These are phyloP conservation scores for Petromus typicus DNA, from an alignment of 2,113 vertebrate genomes.

Conservation along the genomic window DNA sequence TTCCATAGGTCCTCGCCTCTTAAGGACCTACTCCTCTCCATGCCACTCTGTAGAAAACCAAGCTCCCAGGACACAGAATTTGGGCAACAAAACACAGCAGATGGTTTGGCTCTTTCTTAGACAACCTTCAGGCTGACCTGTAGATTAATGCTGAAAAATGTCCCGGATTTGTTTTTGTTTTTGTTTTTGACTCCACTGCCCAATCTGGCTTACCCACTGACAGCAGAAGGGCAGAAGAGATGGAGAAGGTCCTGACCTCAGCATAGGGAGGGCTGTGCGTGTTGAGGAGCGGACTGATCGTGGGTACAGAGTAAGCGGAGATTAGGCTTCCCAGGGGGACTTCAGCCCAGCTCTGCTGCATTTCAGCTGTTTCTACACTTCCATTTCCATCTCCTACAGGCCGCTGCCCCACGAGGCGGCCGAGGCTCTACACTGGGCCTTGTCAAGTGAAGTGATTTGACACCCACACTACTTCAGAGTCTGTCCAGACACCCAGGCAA, in stretches of 20 bases:
- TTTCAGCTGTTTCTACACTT: neutral
- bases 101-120: neutral
- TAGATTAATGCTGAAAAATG: neutral
- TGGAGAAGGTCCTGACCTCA: neutral
- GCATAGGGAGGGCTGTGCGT: neutral
- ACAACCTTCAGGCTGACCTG: neutral
- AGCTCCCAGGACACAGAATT: neutral
- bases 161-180: too few relatives aligned
- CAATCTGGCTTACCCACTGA: neutral
- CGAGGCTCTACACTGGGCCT: neutral
- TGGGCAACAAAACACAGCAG: neutral
- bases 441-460: neutral
- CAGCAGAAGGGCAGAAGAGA: neutral
- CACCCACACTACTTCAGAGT: neutral
- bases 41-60: neutral
- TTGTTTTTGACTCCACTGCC: neutral
- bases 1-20: neutral
- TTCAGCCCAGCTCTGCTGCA: neutral
- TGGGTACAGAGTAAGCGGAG: neutral
- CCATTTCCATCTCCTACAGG: neutral
- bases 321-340: neutral
- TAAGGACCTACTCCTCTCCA: neutral
- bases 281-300: rapidly evolving
- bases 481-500: neutral
- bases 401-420: neutral